Percentiles rank a stretch among this genome's conserved stretches.
These are phyloP conservation scores for Parelbella ahira DNA, from an alignment of 2,888 invertebrate species.

Conservation along the genomic window DNA sequence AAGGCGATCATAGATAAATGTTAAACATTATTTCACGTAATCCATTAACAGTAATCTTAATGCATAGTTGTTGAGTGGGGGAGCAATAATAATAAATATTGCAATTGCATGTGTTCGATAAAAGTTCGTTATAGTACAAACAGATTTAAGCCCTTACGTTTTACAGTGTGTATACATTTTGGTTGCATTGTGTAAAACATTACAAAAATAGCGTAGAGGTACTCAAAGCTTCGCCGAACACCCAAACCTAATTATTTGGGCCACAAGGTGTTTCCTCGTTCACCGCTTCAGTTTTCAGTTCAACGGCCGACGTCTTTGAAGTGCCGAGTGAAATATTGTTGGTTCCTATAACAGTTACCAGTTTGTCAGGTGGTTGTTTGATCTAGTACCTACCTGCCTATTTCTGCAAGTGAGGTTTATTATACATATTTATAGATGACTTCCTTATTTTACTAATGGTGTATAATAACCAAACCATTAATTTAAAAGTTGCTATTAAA, in stretches of 20 bases:
- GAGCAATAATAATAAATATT: conserved; percentile 22
- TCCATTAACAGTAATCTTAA: conserved; percentile 23
- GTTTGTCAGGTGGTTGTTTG: conserved; percentile 51
- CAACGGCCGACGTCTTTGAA: conserved; percentile 63
- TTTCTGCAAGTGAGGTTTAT: no score
- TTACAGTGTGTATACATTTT: no score
- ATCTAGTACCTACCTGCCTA: conserved; percentile 30
- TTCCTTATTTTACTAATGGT: background rate
- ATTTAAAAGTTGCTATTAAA: no score
- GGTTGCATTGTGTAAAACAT: no score
- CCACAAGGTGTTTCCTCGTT: conserved; percentile 37
- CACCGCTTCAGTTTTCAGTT: conserved; percentile 54
- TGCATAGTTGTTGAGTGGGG: conserved; percentile 16
- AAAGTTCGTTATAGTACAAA: background rate
- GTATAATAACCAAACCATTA: conserved; percentile 3
- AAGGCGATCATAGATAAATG: conserved; percentile 10
- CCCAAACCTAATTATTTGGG: conserved; percentile 32
- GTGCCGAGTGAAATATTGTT: conserved; percentile 59
- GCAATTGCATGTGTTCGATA: conserved; percentile 3
- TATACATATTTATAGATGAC: no score
- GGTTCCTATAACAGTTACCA: conserved; percentile 44
- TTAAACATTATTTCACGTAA: conserved; percentile 13
- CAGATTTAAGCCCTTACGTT: no score
- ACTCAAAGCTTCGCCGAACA: conserved; percentile 21
- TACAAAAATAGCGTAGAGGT: conserved; percentile 30